A percentile compares a stretch with the other conserved stretches of the same genome.
phyloP scores from a whole-genome alignment of 2,888 invertebrate genomes.

The Coremacera marginata region DNA sequence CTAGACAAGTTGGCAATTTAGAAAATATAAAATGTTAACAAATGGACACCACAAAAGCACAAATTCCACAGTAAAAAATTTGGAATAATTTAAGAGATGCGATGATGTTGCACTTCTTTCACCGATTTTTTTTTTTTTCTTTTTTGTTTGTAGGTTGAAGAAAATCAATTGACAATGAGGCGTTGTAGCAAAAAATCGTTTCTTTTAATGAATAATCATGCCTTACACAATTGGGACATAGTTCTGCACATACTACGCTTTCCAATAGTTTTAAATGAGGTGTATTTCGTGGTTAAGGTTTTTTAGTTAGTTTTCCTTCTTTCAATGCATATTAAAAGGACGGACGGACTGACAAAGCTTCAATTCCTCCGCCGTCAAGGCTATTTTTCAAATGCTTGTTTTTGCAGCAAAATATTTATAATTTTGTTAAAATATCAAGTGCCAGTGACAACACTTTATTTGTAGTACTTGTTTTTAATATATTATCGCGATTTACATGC shows the following conservation, averaged over 20 bases:
- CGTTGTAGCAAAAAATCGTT: no score
- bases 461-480: constrained; percentile 49
- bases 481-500: constrained; percentile 51
- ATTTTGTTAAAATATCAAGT: constrained; percentile 63
- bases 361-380: constrained; percentile 53
- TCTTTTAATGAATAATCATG: no score
- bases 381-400: constrained; percentile 59
- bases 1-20: constrained; percentile 3
- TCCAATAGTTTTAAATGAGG: not conserved
- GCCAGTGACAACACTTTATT: not conserved
- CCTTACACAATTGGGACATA: not conserved
- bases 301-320: not conserved
- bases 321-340: not conserved
- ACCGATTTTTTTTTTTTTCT: not conserved
- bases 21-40: not conserved
- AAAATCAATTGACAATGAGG: constrained; percentile 16
- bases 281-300: not conserved
- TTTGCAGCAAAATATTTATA: constrained; percentile 53
- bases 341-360: constrained; percentile 13
- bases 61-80: not conserved
- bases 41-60: not conserved
- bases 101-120: constrained; percentile 13
- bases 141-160: not conserved
- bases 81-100: not conserved
- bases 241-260: not conserved